Evolutionary conservation across 30 jellyfish, hydroid and myxozoan genomes (phyloP).

Genomic region (Rhopilema esculentum): DNA sequence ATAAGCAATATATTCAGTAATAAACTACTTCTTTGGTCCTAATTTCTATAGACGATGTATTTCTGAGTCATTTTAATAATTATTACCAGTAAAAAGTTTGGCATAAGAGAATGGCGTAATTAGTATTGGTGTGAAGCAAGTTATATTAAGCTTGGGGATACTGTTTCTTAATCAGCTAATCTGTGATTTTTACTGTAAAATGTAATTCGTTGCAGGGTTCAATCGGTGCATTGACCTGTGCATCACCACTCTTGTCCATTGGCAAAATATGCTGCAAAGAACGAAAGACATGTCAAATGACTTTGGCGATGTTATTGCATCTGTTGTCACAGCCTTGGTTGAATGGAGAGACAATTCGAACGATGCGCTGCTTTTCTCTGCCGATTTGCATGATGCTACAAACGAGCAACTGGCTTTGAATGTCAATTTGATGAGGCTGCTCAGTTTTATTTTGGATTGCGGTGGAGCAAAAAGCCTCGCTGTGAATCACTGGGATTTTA

Average conservation of each 20-base stretch:
- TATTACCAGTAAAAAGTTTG: no score
- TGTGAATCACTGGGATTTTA: slow-evolving; percentile 86
- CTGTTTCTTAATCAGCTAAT: no score
- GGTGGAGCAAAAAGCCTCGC: slow-evolving; percentile 22
- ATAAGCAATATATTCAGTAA: no score
- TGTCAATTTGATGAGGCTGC: slow-evolving; percentile 46
- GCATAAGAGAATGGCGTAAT: no score
- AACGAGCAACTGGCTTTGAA: slow-evolving; percentile 39
- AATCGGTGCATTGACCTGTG: slow-evolving; percentile 39
- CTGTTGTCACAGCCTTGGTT: slow-evolving; percentile 23
- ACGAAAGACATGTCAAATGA: slow-evolving; percentile 26
- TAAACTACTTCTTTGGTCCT: no score
- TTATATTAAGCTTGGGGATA: no score
- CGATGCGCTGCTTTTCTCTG: slow-evolving; percentile 41
- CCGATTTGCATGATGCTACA: slow-evolving; percentile 45
- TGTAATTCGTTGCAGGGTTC: slow-evolving; percentile 22
- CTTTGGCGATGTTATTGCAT: slow-evolving; percentile 23
- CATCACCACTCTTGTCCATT: slow-evolving; percentile 39
- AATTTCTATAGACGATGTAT: no score
- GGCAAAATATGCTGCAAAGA: slow-evolving; percentile 61
- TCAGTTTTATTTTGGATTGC: slow-evolving; percentile 44
- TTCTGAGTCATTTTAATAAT: no score
- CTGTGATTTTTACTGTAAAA: neutral
- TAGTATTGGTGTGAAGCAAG: no score
- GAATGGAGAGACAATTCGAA: slow-evolving; percentile 62